phyloP scores from a whole-genome alignment of 2,888 invertebrate species.

The Halocaridina rubra region DNA sequence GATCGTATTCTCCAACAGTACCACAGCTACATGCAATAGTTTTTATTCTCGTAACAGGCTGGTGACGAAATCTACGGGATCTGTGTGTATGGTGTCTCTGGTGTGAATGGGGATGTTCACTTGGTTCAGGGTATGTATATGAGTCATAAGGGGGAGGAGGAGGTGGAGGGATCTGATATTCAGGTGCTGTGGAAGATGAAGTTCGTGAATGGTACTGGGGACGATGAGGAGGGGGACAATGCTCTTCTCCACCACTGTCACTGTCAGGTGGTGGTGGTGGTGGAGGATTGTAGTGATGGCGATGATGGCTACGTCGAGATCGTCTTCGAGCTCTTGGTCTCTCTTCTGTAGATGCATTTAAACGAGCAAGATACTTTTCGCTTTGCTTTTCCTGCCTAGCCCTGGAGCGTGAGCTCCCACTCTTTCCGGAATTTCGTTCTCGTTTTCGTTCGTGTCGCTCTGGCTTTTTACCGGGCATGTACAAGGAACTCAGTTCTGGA shows the following conservation, averaged over 20 bases:
- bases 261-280: constrained; percentile 23
- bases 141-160: constrained; percentile 3
- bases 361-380: constrained; percentile 55
- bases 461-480: constrained; percentile 36
- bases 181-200: background rate
- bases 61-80: constrained; percentile 20
- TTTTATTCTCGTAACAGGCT: constrained; percentile 45
- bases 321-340: constrained; percentile 46
- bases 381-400: constrained; percentile 48
- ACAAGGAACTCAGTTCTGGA: constrained; percentile 47
- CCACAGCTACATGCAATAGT: constrained; percentile 55
- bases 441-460: constrained; percentile 47
- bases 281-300: constrained; percentile 21
- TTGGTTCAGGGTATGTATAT: background rate
- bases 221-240: background rate
- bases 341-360: constrained; percentile 53
- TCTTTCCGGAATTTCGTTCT: constrained; percentile 45
- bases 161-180: constrained; percentile 1
- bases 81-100: constrained; percentile 3
- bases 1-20: constrained; percentile 15
- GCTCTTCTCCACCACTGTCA: constrained; percentile 29
- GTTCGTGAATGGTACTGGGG: background rate
- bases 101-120: background rate
- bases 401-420: constrained; percentile 34
- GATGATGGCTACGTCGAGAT: constrained; percentile 18